phyloP scores from a whole-genome alignment of 2,113 vertebrate genomes.

The Phyllostomus hastatus region DNA sequence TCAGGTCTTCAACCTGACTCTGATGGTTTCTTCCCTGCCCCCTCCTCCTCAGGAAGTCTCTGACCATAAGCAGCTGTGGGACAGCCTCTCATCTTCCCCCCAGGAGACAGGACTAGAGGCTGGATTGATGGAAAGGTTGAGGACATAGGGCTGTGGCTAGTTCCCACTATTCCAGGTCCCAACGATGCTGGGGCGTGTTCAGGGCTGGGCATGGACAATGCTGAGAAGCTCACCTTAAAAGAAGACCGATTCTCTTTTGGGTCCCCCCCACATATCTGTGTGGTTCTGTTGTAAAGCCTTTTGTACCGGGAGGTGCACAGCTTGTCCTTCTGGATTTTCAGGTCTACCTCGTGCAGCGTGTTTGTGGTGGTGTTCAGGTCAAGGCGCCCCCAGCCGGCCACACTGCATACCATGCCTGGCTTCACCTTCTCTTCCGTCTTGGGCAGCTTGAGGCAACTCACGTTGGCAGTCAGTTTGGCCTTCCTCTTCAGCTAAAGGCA shows the following conservation, averaged over 20 bases:
- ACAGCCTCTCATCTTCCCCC: background rate
- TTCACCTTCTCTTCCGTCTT: rapidly evolving
- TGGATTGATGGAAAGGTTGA: background rate
- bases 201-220: background rate
- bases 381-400: background rate
- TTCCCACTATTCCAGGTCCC: background rate
- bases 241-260: background rate
- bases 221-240: background rate
- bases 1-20: background rate
- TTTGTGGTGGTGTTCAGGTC: rapidly evolving
- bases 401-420: background rate
- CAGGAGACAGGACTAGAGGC: background rate
- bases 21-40: background rate
- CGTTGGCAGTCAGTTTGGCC: rapidly evolving
- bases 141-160: too few species aligned
- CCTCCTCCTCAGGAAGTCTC: background rate
- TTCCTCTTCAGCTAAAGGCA: background rate
- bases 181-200: background rate
- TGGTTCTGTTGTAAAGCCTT: rapidly evolving
- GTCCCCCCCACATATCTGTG: background rate
- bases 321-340: background rate
- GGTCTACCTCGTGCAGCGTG: background rate
- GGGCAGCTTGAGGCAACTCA: background rate
- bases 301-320: rapidly evolving
- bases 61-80: background rate